phyloP scores from a whole-genome alignment of 2,113 vertebrate genomes.

The Colinus virginianus region DNA sequence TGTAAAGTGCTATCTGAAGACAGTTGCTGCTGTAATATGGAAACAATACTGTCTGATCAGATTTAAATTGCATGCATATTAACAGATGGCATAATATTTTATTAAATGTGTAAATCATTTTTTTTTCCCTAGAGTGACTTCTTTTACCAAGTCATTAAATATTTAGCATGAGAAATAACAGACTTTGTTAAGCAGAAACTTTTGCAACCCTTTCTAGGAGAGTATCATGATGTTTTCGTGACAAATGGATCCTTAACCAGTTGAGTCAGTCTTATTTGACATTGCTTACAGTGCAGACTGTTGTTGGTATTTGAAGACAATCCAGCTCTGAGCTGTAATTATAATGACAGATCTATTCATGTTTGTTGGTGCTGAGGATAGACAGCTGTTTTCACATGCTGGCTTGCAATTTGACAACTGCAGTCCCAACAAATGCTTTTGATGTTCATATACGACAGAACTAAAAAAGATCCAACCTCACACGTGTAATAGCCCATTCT shows the following conservation, averaged over 20 bases:
- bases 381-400: constrained; percentile 70
- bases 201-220: not conserved
- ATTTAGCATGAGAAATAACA: not conserved
- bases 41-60: constrained; percentile 28
- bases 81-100: constrained; percentile 29
- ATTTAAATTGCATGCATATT: constrained; percentile 16
- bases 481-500: not conserved
- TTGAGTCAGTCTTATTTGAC: constrained; percentile 64
- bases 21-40: not conserved
- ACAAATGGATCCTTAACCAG: constrained; percentile 33
- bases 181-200: not conserved
- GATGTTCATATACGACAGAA: constrained; percentile 42
- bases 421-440: constrained; percentile 55
- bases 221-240: not conserved
- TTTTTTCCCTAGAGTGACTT: not conserved
- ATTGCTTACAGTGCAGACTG: constrained; percentile 34
- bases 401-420: constrained; percentile 53
- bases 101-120: constrained; percentile 54
- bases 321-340: constrained; percentile 67
- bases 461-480: constrained; percentile 32
- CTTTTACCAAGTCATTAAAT: not conserved
- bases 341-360: constrained; percentile 61
- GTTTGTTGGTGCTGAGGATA: constrained; percentile 65
- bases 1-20: not conserved
- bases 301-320: constrained; percentile 61